These are phyloP conservation scores for Habropoda laboriosa DNA, from an alignment of 1,140 invertebrate genomes.

Conservation along the genomic window DNA sequence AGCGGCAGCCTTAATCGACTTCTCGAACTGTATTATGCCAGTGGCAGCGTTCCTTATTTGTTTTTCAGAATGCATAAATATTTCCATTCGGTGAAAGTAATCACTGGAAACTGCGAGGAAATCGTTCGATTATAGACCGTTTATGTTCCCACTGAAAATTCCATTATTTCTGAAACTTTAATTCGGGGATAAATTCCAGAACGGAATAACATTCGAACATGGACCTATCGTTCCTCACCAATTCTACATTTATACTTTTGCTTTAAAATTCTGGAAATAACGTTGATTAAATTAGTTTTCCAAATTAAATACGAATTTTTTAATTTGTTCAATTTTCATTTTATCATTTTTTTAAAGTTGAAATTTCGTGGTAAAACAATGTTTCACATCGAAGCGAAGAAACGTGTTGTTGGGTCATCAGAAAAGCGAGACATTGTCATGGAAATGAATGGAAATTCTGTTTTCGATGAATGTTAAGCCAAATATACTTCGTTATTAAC, in stretches of 20 bases:
- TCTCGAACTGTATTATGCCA: constrained; percentile 38
- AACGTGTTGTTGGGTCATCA: not conserved
- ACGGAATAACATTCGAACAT: not conserved
- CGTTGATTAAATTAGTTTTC: too few relatives aligned
- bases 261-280: too few relatives aligned
- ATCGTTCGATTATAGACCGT: not conserved
- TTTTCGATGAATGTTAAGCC: constrained; percentile 5
- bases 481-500: not conserved
- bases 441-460: constrained; percentile 22
- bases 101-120: not conserved
- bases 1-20: constrained; percentile 43
- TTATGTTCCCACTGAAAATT: too few relatives aligned
- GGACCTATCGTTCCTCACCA: too few relatives aligned
- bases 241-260: too few relatives aligned
- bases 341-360: too few relatives aligned
- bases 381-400: not conserved
- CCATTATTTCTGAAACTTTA: not conserved
- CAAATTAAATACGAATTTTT: too few relatives aligned
- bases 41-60: constrained; percentile 10
- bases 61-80: not conserved
- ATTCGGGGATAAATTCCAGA: not conserved
- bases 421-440: not conserved
- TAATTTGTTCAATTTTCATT: too few relatives aligned
- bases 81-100: not conserved
- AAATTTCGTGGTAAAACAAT: not conserved